Percentiles rank a stretch among this genome's conserved stretches.
These are phyloP conservation scores for Athalia rosae DNA, from an alignment of 2,888 invertebrate species.

Conservation along the genomic window DNA sequence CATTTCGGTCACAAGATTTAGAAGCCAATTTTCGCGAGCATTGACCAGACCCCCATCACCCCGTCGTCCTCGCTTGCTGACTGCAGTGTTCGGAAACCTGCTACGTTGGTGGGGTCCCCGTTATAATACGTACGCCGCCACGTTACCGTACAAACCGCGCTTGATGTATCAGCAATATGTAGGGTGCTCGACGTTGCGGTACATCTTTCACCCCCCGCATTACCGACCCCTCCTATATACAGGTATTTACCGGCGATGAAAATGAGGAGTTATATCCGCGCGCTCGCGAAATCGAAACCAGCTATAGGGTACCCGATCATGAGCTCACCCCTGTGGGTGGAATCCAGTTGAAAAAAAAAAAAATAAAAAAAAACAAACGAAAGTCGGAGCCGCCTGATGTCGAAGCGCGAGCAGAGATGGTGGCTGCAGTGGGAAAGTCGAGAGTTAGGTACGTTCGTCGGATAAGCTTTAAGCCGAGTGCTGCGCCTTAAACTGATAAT, in stretches of 20 bases:
- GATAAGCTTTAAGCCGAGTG: conserved; percentile 41
- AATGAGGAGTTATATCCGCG: too few relatives aligned
- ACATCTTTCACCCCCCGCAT: background rate
- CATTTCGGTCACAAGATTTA: conserved; percentile 69
- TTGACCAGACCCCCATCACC: conserved; percentile 62
- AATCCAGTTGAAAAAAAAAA: too few relatives aligned
- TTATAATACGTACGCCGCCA: conserved; percentile 24
- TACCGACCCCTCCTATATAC: too few relatives aligned
- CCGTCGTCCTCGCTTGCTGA: conserved; percentile 49
- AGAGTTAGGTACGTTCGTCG: conserved; percentile 22
- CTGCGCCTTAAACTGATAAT: conserved; percentile 39
- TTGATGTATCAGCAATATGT: conserved; percentile 28
- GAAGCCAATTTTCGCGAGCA: conserved; percentile 71
- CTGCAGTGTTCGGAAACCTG: conserved; percentile 38
- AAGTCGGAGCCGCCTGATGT: too few relatives aligned
- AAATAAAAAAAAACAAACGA: too few relatives aligned
- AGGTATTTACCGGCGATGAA: too few relatives aligned
- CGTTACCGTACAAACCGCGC: conserved; percentile 30
- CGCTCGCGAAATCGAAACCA: too few relatives aligned
- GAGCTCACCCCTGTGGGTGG: too few relatives aligned
- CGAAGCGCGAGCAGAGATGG: background rate
- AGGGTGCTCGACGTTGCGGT: conserved; percentile 5
- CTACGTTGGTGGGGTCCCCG: conserved; percentile 31
- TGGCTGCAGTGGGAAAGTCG: background rate
- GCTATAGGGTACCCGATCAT: too few relatives aligned